A percentile compares a stretch with the other conserved stretches of the same genome.
Conservation (phyloP, 2,888 invertebrate genomes). For the Eumacrocentrus americanus region DNA sequence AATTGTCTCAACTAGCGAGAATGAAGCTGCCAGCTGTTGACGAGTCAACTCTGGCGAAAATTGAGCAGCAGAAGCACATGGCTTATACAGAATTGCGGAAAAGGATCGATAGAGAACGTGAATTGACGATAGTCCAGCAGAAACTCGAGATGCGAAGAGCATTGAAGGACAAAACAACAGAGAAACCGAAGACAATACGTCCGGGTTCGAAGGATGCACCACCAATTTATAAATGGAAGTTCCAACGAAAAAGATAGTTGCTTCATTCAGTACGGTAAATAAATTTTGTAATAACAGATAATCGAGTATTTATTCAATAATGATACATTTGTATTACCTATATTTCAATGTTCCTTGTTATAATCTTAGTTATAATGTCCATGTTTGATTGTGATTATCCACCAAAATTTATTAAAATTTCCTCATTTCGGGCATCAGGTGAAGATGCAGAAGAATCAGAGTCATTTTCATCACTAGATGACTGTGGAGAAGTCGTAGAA, state of each 20-base stretch:
- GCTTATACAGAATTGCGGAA: slow-evolving; percentile 77
- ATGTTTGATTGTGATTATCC: no score
- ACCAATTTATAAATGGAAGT: slow-evolving; percentile 81
- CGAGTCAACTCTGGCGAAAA: slow-evolving; percentile 63
- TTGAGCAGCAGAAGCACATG: slow-evolving; percentile 68
- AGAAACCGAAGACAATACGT: slow-evolving; percentile 71
- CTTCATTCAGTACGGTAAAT: neutral
- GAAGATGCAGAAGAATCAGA: no score
- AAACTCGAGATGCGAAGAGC: slow-evolving; percentile 78
- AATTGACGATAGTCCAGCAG: slow-evolving; percentile 76
- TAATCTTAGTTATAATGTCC: no score
- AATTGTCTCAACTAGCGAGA: slow-evolving; percentile 66
- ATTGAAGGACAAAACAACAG: slow-evolving; percentile 68
- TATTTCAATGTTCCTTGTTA: neutral
- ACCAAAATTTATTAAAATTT: neutral
- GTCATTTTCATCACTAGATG: no score
- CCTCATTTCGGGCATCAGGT: neutral
- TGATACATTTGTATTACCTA: neutral
- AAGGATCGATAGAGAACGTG: slow-evolving; percentile 77
- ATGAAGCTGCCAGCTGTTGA: slow-evolving; percentile 68
- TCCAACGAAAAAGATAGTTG: slow-evolving; percentile 75
- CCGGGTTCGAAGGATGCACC: slow-evolving; percentile 71
- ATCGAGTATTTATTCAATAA: neutral
- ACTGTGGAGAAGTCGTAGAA: no score
- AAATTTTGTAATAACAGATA: neutral